phyloP scores from a whole-genome alignment of 2,888 invertebrate genomes.

The Melieria crassipennis region DNA sequence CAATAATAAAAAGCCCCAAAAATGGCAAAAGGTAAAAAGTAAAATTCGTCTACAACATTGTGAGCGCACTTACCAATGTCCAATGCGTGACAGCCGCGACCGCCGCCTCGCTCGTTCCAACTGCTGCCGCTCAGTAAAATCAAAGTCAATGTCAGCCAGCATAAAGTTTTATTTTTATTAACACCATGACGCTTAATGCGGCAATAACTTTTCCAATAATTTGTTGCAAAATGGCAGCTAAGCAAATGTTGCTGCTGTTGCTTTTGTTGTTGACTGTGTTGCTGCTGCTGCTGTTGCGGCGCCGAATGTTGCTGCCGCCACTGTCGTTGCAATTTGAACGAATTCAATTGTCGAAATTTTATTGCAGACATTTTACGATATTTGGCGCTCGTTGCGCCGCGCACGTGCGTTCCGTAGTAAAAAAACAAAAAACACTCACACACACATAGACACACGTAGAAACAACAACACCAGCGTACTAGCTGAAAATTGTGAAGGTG shows the following conservation, averaged over 20 bases:
- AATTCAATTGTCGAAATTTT: constrained; percentile 51
- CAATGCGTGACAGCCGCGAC: constrained; percentile 44
- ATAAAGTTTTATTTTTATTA: constrained; percentile 61
- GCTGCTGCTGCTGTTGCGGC: constrained; percentile 30
- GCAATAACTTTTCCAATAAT: constrained; percentile 59
- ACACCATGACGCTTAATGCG: constrained; percentile 55
- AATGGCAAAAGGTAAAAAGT: too few relatives aligned
- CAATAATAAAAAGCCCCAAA: too few relatives aligned
- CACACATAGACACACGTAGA: too few relatives aligned
- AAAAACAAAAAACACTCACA: too few relatives aligned
- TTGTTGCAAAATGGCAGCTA: constrained; percentile 52
- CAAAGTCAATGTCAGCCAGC: constrained; percentile 60
- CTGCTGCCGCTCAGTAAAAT: constrained; percentile 54
- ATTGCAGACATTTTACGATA: constrained; percentile 52
- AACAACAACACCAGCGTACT: too few relatives aligned
- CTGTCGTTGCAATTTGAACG: constrained; percentile 44
- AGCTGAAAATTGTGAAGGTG: too few relatives aligned
- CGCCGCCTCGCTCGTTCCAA: constrained; percentile 37
- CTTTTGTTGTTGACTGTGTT: too few relatives aligned
- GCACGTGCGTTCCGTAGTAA: too few relatives aligned
- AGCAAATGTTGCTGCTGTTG: constrained; percentile 34
- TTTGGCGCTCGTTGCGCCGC: constrained; percentile 7
- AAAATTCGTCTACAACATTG: not conserved
- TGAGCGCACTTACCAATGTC: constrained; percentile 56
- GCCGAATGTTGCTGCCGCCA: constrained; percentile 21